phyloP scores from a whole-genome alignment of 1,140 invertebrate genomes.

The Thaumatotibia leucotreta region DNA sequence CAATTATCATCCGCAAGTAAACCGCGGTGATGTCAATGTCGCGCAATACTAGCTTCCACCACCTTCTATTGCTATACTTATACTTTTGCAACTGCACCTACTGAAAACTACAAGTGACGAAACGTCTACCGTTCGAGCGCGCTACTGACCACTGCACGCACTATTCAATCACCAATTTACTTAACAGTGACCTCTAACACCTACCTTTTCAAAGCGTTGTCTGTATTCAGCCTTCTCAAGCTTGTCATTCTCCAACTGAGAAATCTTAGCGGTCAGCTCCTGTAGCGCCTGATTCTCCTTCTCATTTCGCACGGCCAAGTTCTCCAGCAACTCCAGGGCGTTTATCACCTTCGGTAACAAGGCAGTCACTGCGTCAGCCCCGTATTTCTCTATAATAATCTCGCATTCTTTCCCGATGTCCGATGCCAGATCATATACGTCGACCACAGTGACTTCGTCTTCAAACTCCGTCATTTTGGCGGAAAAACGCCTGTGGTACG shows the following conservation, averaged over 20 bases:
- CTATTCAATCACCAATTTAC: constrained; percentile 46
- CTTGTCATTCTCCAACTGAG: constrained; percentile 95
- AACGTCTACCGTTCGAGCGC: constrained; percentile 52
- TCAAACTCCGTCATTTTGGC: constrained; percentile 70
- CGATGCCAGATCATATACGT: constrained; percentile 98
- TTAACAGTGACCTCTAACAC: constrained; percentile 64
- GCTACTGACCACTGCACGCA: constrained; percentile 28
- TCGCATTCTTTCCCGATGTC: constrained; percentile 99
- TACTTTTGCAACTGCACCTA: constrained; percentile 46
- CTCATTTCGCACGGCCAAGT: constrained; percentile 92
- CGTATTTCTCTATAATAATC: constrained; percentile 94
- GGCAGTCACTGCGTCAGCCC: constrained; percentile 90
- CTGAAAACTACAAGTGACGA: constrained; percentile 55
- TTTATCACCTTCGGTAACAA: constrained; percentile 97
- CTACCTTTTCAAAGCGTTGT: constrained; percentile 93
- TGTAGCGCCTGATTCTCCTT: constrained; percentile 90
- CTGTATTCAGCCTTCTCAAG: constrained; percentile 93
- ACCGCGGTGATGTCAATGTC: constrained; percentile 35
- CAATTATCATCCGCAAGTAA: constrained; percentile 23
- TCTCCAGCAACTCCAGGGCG: constrained; percentile 95
- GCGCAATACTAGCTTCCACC: constrained; percentile 35
- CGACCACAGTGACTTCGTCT: constrained; percentile 90
- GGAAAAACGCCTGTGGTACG: constrained; percentile 67
- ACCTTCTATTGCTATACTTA: constrained; percentile 13
- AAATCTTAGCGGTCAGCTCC: constrained; percentile 89